Evolutionary conservation across 2,888 invertebrate genomes (phyloP), one percentile per base, ranked within the genome.

Genomic region (Acrobasis consociella): DNA sequence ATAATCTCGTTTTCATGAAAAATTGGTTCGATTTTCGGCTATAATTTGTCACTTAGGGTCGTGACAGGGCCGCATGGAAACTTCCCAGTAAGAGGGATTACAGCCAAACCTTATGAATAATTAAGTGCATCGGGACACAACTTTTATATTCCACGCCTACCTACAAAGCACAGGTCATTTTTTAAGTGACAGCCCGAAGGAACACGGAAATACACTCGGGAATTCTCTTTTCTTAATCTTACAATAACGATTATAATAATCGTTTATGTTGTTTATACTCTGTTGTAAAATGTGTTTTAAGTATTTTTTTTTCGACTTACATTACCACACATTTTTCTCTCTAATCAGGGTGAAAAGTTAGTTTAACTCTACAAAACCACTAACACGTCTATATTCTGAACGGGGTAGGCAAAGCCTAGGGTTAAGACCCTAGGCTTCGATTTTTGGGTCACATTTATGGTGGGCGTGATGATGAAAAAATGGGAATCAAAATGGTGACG

Each of bases 101-200:
- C 77, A 77, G 77, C 77, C 72, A 85, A 86, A 87, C 82, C 84
- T 86, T 86, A 86, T 91, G 89, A 91, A 91, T 91, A 91, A 88
- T 89, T 89, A 89, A 91, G 82, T 86, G 83, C 76, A 82, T 80
- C 73, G 75, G 72, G 75, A 72, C 74, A 70, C 75, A 79, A 86
- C 83, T 88, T 89, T 85, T 85, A 69, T 82, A 78, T 79, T 82
- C 74, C 66, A 70, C 76, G 72, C 74, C 74, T 72, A 78, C 78
- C 75, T 78, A 67, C 69, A 15, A 42, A 78, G 73, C 73, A 72
- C 74, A 71, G 81, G 83, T 84, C 77, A 80, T 74, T 79, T 81
- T 84, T 81, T 81, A 79, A 72, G 78, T 77, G 77, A 77, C 77
- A 76, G 68, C 69, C 67, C 69, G 73, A 76, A 65, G 65, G 72